A percentile compares a stretch with the other conserved stretches of the same genome.
Evolutionary conservation across 2,888 invertebrate genomes (phyloP).

Genomic region (Nezara viridula): DNA sequence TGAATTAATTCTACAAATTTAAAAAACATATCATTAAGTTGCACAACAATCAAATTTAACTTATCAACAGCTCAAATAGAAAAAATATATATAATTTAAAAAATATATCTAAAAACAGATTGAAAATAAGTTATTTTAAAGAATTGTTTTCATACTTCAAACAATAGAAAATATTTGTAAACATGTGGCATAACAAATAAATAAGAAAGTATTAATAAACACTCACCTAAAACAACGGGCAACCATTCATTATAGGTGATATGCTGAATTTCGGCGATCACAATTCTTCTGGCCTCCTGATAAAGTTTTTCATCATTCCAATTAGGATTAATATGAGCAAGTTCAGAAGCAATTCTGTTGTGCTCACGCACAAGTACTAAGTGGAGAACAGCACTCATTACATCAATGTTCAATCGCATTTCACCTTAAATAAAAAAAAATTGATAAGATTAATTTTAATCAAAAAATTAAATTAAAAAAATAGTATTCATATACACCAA

Average conservation of each 20-base stretch:
- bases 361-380: slow-evolving; percentile 85
- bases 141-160: too few relatives aligned
- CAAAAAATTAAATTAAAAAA: too few relatives aligned
- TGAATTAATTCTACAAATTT: neutral
- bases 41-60: neutral
- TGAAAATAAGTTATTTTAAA: too few relatives aligned
- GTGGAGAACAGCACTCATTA: slow-evolving; percentile 80
- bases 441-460: too few relatives aligned
- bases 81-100: too few relatives aligned
- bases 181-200: neutral
- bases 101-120: too few relatives aligned
- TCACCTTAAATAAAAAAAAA: slow-evolving; percentile 74
- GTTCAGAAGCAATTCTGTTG: slow-evolving; percentile 79
- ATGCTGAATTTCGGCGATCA: slow-evolving; percentile 83
- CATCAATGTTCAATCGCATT: slow-evolving; percentile 81
- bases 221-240: slow-evolving; percentile 77
- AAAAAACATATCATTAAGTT: too few relatives aligned
- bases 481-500: neutral
- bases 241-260: slow-evolving; percentile 86
- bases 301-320: slow-evolving; percentile 85
- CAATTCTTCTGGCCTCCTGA: slow-evolving; percentile 81
- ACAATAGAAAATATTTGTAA: too few relatives aligned
- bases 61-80: neutral
- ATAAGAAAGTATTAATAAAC: neutral
- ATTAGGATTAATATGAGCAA: slow-evolving; percentile 75